A percentile compares a stretch with the other conserved stretches of the same genome.
Evolutionary conservation across 2,888 invertebrate genomes (phyloP).

Genomic region (Sturmia bella): DNA sequence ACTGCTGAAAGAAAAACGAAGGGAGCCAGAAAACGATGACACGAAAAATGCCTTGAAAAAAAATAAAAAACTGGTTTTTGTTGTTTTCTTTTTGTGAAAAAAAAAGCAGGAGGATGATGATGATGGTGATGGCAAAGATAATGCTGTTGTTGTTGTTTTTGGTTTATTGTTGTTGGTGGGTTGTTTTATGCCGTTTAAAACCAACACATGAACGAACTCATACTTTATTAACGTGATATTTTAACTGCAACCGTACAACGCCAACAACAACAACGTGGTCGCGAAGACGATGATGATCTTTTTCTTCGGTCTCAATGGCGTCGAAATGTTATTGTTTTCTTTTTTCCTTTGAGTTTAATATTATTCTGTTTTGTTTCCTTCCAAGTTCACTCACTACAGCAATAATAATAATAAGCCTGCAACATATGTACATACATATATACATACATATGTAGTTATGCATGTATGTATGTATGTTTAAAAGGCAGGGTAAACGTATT

Average conservation of each 20-base stretch:
- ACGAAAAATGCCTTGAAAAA: conserved; percentile 30
- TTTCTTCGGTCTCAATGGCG: conserved; percentile 60
- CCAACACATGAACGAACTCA: conserved; percentile 18
- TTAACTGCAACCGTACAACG: conserved; percentile 24
- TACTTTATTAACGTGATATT: conserved; percentile 20
- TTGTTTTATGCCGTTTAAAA: conserved; percentile 16
- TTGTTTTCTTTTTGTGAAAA: conserved; percentile 42
- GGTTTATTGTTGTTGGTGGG: conserved; percentile 19
- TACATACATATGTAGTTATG: no score
- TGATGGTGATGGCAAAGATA: conserved; percentile 50
- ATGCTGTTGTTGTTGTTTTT: conserved; percentile 26
- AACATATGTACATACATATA: no score
- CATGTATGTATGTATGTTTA: no score
- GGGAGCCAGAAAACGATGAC: conserved; percentile 33
- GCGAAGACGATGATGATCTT: conserved; percentile 40
- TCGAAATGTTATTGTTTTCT: conserved; percentile 56
- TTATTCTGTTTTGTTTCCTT: conserved; percentile 45
- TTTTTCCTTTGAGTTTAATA: conserved; percentile 24
- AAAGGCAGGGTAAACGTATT: conserved; percentile 33
- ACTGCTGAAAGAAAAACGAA: conserved; percentile 12
- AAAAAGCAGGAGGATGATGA: not conserved
- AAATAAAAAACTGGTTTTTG: conserved; percentile 53
- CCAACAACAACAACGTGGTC: conserved; percentile 26
- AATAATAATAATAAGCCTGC: conserved; percentile 24
- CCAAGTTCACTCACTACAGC: conserved; percentile 43